phyloP scores from a whole-genome alignment of 2,113 vertebrate genomes.

The Baryphthengus martii region DNA sequence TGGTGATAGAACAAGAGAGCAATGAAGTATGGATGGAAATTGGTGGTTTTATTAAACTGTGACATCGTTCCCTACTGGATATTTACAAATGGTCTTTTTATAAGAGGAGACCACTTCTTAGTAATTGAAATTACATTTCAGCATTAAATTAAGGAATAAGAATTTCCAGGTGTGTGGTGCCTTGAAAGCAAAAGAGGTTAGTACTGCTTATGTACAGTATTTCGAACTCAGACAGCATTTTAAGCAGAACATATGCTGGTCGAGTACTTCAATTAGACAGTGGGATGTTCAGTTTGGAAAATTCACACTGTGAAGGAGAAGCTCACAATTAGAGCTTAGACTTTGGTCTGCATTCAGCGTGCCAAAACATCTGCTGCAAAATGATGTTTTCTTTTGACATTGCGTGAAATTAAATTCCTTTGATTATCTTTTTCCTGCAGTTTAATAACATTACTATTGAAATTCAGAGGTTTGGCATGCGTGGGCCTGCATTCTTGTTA shows the following conservation, averaged over 20 bases:
- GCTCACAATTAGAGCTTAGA: neutral
- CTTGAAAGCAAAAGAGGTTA: slow-evolving; percentile 19
- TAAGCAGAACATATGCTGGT: neutral
- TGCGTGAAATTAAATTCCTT: neutral
- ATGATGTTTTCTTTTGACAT: neutral
- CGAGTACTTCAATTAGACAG: slow-evolving; percentile 23
- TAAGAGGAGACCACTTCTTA: neutral
- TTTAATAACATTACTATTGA: neutral
- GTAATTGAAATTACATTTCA: neutral
- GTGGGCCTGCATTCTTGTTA: neutral
- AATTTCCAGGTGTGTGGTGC: neutral
- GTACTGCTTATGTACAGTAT: neutral
- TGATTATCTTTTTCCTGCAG: neutral
- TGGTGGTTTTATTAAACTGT: neutral
- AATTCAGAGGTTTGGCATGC: neutral
- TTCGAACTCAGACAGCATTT: neutral
- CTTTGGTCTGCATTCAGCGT: neutral
- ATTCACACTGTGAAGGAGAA: neutral
- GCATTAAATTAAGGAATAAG: neutral
- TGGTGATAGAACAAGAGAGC: neutral
- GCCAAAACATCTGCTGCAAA: slow-evolving; percentile 13
- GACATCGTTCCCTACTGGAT: neutral
- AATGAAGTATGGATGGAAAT: neutral
- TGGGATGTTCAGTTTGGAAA: neutral
- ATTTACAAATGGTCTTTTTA: neutral